Conservation (phyloP, 1,140 invertebrate species). For the Macrotrachela quadricornifera region DNA sequence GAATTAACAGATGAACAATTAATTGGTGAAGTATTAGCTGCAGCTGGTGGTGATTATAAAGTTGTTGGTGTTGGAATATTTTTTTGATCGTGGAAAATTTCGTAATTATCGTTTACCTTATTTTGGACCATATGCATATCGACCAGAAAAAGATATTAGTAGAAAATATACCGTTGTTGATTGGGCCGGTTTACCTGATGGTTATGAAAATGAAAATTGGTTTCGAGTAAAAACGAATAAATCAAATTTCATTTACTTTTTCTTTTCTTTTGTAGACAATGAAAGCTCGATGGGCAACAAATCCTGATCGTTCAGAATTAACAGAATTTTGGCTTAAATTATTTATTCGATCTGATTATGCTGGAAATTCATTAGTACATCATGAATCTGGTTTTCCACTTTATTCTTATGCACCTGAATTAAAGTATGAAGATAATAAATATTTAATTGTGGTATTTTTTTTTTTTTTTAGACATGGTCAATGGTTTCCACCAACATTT, state of each 20-base stretch:
- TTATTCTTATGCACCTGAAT: conserved; percentile 8
- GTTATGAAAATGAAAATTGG: conserved; percentile 8
- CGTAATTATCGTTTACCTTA: conserved; percentile 26
- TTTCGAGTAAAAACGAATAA: background rate
- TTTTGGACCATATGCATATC: conserved; percentile 84
- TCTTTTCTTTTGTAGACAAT: background rate
- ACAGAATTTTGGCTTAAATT: conserved; percentile 81
- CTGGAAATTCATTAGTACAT: conserved; percentile 4
- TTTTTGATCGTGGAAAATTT: conserved; percentile 88
- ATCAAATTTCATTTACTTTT: too few relatives aligned
- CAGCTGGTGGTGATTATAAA: conserved; percentile 61
- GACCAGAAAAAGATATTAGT: conserved; percentile 45
- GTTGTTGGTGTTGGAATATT: conserved; percentile 74
- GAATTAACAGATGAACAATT: conserved; percentile 23
- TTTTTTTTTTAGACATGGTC: conserved; percentile 63
- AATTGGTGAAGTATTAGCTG: conserved; percentile 47
- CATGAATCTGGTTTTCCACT: conserved; percentile 2
- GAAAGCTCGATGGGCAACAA: conserved; percentile 60
- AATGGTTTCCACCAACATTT: conserved; percentile 76
- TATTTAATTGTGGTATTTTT: conserved; percentile 21
- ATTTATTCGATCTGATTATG: conserved; percentile 64
- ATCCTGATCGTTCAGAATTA: conserved; percentile 51
- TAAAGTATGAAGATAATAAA: background rate
- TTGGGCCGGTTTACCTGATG: conserved; percentile 11
- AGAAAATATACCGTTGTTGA: conserved; percentile 9